phyloP scores from a whole-genome alignment of 2,113 vertebrate genomes.

The Heliornis fulica region DNA sequence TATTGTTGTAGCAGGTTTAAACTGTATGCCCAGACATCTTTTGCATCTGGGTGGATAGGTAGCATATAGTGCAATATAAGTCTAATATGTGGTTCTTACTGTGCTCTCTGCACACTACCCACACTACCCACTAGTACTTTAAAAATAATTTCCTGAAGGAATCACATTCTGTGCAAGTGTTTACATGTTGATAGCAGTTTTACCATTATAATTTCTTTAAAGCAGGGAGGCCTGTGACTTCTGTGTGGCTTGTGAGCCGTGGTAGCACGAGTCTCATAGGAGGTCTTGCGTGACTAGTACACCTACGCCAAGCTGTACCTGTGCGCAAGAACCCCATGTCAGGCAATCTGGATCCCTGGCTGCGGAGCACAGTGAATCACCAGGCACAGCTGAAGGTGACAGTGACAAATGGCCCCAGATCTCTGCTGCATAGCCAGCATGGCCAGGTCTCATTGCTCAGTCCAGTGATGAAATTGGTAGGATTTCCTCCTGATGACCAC shows the following conservation, averaged over 20 bases:
- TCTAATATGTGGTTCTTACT: not conserved
- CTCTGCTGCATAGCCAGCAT: not conserved
- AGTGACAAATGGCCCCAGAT: not conserved
- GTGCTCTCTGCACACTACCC: not conserved
- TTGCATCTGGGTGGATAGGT: not conserved
- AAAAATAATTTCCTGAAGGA: not conserved
- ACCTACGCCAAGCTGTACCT: not conserved
- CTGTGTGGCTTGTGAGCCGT: not conserved
- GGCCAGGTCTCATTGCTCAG: not conserved
- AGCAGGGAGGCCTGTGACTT: not conserved
- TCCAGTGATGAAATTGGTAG: not conserved
- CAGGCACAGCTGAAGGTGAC: not conserved
- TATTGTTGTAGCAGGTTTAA: not conserved
- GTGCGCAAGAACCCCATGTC: not conserved
- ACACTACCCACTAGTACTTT: not conserved
- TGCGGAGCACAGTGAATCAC: not conserved
- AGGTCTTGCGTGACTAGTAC: not conserved
- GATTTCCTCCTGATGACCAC: not conserved
- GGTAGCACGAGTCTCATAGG: not conserved
- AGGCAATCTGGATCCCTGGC: not conserved
- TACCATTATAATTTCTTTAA: not conserved
- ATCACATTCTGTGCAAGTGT: fast-evolving
- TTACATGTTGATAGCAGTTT: not conserved
- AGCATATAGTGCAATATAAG: not conserved
- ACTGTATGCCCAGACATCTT: not conserved